Percentiles rank a stretch among this genome's conserved stretches.
Evolutionary conservation across 1,140 invertebrate species (phyloP).

Genomic region (Papilio polytes): DNA sequence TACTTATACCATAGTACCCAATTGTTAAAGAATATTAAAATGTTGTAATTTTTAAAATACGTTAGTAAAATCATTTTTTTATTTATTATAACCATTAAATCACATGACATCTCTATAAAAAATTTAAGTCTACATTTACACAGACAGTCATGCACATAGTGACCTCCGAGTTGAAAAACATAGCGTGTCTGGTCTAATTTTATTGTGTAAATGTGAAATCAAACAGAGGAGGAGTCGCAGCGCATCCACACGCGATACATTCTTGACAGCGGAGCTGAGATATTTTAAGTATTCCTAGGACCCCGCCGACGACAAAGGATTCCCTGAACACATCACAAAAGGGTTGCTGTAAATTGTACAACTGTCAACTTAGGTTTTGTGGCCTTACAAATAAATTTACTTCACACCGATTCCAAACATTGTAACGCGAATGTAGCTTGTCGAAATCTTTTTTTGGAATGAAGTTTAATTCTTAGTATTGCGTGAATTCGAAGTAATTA

Average conservation of each 20-base stretch:
- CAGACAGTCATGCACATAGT: not conserved
- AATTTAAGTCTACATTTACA: not conserved
- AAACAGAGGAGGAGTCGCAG: conserved; percentile 29
- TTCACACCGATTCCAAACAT: conserved; percentile 50
- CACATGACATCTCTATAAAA: not conserved
- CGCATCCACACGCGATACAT: conserved; percentile 39
- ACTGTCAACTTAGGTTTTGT: conserved; percentile 55
- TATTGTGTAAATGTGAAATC: conserved; percentile 12
- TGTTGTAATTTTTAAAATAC: no score
- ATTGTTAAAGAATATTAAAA: no score
- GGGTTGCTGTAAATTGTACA: conserved; percentile 50
- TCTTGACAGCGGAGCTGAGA: conserved; percentile 41
- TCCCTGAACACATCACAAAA: conserved; percentile 51
- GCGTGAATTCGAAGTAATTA: not conserved
- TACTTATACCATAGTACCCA: no score
- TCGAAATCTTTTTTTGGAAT: not conserved
- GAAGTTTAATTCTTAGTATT: not conserved
- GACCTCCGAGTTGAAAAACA: not conserved
- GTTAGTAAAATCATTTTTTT: not conserved
- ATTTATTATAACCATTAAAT: not conserved
- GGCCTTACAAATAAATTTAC: conserved; percentile 45
- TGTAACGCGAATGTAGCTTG: not conserved
- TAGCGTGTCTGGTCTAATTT: conserved; percentile 3
- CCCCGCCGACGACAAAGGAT: conserved; percentile 51
- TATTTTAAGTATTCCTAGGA: conserved; percentile 47